phyloP scores from a whole-genome alignment of 2,888 invertebrate species.

The Cancer borealis region DNA sequence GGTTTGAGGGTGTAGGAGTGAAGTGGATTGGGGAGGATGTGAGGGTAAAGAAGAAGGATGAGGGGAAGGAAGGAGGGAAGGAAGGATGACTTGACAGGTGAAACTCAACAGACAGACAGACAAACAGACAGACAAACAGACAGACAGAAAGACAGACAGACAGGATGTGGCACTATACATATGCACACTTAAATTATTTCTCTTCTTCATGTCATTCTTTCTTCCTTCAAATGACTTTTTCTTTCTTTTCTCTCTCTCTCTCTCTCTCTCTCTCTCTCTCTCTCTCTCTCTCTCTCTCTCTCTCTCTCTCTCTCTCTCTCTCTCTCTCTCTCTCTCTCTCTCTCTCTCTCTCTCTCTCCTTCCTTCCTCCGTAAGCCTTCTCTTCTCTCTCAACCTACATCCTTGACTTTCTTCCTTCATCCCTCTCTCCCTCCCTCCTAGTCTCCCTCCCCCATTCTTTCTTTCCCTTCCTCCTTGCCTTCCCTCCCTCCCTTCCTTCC shows the following conservation, averaged over 20 bases:
- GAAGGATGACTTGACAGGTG: slow-evolving; percentile 16
- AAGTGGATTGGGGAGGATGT: not conserved
- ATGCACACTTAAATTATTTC: not conserved
- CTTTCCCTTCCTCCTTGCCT: not conserved
- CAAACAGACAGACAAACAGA: no score
- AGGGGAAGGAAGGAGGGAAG: not conserved
- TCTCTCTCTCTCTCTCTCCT: not conserved
- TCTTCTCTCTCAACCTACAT: not conserved
- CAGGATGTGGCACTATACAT: not conserved
- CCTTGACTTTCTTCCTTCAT: no score
- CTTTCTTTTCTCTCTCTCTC: not conserved
- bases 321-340: slow-evolving; percentile 42
- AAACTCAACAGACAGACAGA: not conserved
- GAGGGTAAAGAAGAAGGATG: not conserved
- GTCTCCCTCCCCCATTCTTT: not conserved
- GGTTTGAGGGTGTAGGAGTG: not conserved
- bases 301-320: slow-evolving; percentile 37
- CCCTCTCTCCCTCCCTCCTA: not conserved
- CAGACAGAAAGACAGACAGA: no score
- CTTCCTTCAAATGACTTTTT: not conserved
- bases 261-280: not conserved
- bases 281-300: not conserved
- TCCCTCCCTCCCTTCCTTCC: not conserved
- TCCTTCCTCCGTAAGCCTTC: not conserved
- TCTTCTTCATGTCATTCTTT: not conserved